A percentile compares a stretch with the other conserved stretches of the same genome.
Conservation (phyloP, 2,797 vertebrate genomes). For the Artibeus jamaicensis region DNA sequence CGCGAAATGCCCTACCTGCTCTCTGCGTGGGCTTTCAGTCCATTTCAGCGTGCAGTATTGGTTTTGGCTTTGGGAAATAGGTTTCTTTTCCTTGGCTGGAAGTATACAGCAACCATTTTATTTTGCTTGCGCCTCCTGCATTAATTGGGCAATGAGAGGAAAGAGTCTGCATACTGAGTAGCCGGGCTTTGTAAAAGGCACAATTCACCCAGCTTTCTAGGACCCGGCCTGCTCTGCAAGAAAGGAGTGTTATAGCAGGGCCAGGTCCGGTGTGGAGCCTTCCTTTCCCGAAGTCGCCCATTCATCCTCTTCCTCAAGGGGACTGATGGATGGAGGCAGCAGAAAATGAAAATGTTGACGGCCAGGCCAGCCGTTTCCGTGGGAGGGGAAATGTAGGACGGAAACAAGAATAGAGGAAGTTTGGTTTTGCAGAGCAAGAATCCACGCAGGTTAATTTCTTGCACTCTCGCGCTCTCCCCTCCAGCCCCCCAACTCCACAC, state of each 20-base stretch:
- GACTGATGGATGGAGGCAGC: neutral
- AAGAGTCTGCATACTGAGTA: neutral
- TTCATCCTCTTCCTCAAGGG: neutral
- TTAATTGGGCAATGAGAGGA: neutral
- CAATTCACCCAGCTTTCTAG: neutral
- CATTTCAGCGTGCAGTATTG: neutral
- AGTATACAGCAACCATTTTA: constrained; percentile 33
- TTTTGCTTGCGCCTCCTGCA: constrained; percentile 18
- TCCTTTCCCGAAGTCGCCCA: neutral
- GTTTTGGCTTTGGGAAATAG: constrained; percentile 54
- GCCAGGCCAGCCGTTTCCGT: neutral
- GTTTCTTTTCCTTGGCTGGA: constrained; percentile 67
- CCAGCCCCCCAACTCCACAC: too few relatives aligned
- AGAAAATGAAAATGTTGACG: neutral
- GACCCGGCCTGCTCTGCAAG: neutral
- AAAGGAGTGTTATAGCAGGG: neutral
- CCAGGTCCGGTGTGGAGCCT: neutral
- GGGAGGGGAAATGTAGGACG: neutral
- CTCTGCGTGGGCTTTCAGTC: neutral
- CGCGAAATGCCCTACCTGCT: neutral
- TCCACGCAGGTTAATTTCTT: neutral
- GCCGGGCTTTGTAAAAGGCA: neutral
- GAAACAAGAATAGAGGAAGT: neutral
- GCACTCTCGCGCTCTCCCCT: neutral
- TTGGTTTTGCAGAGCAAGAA: neutral